These are phyloP conservation scores for Holotrichia oblita DNA, from an alignment of 1,140 invertebrate species.

Conservation along the genomic window DNA sequence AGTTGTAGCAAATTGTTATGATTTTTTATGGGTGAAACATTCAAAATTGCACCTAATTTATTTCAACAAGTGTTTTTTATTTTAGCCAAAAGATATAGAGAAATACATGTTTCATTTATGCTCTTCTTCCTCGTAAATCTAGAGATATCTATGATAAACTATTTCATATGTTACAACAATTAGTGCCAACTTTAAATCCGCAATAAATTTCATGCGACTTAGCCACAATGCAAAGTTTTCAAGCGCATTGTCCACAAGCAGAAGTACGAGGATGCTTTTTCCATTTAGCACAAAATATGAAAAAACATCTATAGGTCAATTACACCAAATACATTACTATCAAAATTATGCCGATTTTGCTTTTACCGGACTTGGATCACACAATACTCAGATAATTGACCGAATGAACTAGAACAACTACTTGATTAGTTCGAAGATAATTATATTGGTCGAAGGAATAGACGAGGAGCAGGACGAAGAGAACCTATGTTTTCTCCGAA, in stretches of 20 bases:
- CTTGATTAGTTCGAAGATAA: too few species aligned
- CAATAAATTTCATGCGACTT: neutral
- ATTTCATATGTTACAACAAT: neutral
- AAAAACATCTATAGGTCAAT: neutral
- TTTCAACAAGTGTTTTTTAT: too few species aligned
- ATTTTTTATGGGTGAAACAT: neutral
- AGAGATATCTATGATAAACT: neutral
- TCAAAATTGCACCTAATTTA: neutral
- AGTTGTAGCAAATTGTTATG: neutral
- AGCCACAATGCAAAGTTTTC: neutral
- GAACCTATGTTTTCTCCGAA: neutral
- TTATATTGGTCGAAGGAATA: too few species aligned
- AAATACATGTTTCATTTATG: neutral
- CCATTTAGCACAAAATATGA: neutral
- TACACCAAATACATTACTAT: too few species aligned
- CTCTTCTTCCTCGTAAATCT: neutral
- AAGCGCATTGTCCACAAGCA: conserved; percentile 3
- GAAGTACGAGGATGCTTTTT: neutral
- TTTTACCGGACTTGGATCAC: too few species aligned
- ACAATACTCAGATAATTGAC: too few species aligned
- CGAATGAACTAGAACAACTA: too few species aligned
- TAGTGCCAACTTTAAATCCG: neutral
- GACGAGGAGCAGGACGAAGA: neutral
- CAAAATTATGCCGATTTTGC: too few species aligned
- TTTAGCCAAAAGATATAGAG: neutral